A percentile compares a stretch with the other conserved stretches of the same genome.
These are phyloP conservation scores for Python bivittatus DNA, from an alignment of 2,113 vertebrate species.

Conservation along the genomic window DNA sequence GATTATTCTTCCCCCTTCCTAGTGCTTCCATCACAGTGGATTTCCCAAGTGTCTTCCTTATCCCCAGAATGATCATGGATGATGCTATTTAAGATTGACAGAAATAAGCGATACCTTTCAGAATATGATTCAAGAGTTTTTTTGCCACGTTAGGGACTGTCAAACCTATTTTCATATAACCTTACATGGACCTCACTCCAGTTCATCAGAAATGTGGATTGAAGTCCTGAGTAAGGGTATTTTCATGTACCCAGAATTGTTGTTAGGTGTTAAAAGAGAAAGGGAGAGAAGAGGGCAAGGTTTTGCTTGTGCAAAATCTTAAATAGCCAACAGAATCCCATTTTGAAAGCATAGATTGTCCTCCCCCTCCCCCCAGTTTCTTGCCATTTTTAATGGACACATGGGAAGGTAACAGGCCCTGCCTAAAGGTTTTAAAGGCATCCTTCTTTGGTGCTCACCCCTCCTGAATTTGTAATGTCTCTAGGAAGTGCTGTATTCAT, in stretches of 20 bases:
- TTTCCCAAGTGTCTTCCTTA: neutral
- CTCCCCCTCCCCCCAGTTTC: neutral
- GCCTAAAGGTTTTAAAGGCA: neutral
- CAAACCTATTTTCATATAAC: neutral
- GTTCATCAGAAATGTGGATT: neutral
- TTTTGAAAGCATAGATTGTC: neutral
- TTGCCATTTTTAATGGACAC: neutral
- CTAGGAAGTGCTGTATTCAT: neutral
- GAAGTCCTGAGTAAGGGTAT: neutral
- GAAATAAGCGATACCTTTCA: neutral
- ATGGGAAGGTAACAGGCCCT: neutral
- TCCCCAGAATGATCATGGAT: neutral
- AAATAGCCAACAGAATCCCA: neutral
- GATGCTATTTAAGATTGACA: neutral
- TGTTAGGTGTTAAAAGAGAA: neutral
- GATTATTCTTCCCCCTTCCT: neutral
- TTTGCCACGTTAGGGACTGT: neutral
- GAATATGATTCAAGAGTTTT: neutral
- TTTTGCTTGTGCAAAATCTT: neutral
- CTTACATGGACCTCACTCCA: neutral
- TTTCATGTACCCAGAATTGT: neutral
- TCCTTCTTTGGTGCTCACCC: accelerated
- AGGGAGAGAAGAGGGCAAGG: neutral
- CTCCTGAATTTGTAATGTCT: neutral
- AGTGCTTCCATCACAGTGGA: neutral